Conservation (phyloP, 2,888 invertebrate species). For the Lasioglossum pauxillum region DNA sequence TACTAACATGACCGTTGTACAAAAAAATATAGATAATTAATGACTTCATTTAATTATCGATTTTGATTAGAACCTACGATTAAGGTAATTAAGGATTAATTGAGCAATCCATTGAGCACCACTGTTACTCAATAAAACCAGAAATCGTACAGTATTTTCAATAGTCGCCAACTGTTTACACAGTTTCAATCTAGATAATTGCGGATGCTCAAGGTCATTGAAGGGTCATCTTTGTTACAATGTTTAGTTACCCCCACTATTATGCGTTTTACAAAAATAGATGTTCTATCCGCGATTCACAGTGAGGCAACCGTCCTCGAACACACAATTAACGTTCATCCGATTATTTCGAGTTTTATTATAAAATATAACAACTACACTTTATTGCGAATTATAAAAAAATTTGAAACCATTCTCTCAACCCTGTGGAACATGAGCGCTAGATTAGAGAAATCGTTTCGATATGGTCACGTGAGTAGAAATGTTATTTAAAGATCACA, state of each 20-base stretch:
- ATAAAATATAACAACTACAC: background rate
- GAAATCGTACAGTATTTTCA: constrained; percentile 22
- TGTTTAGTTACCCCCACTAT: background rate
- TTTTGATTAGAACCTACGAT: constrained; percentile 57
- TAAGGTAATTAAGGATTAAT: constrained; percentile 68
- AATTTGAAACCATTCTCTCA: constrained; percentile 11
- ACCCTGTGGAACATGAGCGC: constrained; percentile 6
- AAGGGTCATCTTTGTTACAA: background rate
- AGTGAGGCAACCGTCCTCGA: background rate
- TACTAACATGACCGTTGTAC: constrained; percentile 22
- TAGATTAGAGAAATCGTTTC: constrained; percentile 1
- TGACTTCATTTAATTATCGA: constrained; percentile 34
- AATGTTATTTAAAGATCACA: constrained; percentile 14
- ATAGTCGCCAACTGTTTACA: background rate
- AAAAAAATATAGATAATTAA: constrained; percentile 26
- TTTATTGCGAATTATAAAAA: background rate
- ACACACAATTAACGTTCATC: background rate
- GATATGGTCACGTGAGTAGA: background rate
- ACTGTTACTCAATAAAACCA: constrained; percentile 37
- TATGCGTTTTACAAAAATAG: background rate
- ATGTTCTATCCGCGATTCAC: background rate
- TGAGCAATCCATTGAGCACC: constrained; percentile 76
- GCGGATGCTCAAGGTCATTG: background rate
- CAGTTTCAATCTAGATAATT: background rate
- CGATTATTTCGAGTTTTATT: constrained; percentile 3